Base-by-base conservation (phyloP, 1,140 invertebrate genomes). In the Antheraea pernyi region DNA sequence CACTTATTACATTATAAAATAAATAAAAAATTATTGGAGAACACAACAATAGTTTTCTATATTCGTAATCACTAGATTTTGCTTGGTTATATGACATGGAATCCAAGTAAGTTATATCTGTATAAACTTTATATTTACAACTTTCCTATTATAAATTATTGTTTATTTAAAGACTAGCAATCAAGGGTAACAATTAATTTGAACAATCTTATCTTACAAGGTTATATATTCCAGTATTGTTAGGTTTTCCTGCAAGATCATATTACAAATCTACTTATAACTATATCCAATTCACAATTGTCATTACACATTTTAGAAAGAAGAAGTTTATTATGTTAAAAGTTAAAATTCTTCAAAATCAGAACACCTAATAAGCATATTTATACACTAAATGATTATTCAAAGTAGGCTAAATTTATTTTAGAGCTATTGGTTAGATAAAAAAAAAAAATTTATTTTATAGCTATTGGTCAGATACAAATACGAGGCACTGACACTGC, bases 351-450 rank as follows among this genome's bases (percentile, higher is more conserved):
- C 5, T 13, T 22, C 10, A 13, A 19, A 16, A 61, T 61, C 19
- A 61, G 19, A 16, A 53, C 13, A 53, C 13, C 6, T 1, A 53
- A 6, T 53, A 53, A 16, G 46, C 46, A 53, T 16, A 53, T 53
- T 53, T 53, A 13, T 53, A 53, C 16, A 53, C 46, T n/a, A 53
- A 61, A 61, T 36, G 9, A 22, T 22, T 19, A 30, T 13, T 53
- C 62, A 68, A 68, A 64, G 53, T 48, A 22, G 65, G 65, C 71
- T 68, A 72, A 72, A 68, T 72, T 48, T 19, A 48, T 64, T 64
- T 61, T 65, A 72, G n/a, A n/a, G n/a, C n/a, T n/a, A n/a, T n/a
- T n/a, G n/a, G n/a, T n/a, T n/a, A n/a, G n/a, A n/a, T n/a, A n/a
- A n/a, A n/a, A n/a, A n/a, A n/a, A n/a, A n/a, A n/a, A n/a, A n/a